Conservation (phyloP, 2,113 vertebrate genomes). For the Misgurnus anguillicaudatus region DNA sequence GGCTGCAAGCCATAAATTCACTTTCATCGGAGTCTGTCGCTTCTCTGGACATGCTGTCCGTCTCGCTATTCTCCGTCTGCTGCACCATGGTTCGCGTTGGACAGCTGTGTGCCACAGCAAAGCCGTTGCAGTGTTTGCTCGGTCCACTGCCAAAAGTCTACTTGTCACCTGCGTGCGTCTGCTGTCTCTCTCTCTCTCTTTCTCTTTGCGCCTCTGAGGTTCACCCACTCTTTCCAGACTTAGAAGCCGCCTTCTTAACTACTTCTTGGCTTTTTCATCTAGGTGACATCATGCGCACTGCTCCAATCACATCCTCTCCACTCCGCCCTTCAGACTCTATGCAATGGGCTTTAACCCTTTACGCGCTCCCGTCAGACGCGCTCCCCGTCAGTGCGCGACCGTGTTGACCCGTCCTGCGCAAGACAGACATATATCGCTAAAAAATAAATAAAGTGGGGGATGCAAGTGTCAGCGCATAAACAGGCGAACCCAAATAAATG, state of each 20-base stretch:
- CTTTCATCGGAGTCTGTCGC: slow-evolving; percentile 95
- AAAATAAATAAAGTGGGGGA: background rate
- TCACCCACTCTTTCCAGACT: slow-evolving; percentile 86
- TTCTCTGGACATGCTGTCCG: slow-evolving; percentile 91
- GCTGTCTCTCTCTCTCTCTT: background rate
- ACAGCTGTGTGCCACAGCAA: slow-evolving; percentile 58
- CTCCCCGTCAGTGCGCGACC: slow-evolving; percentile 46
- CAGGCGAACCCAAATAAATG: slow-evolving; percentile 7
- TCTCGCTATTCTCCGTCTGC: slow-evolving; percentile 88
- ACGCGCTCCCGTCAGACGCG: slow-evolving; percentile 58
- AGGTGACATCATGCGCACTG: slow-evolving; percentile 81
- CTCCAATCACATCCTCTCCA: slow-evolving; percentile 80
- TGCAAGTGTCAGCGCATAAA: slow-evolving; percentile 17
- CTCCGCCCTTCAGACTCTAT: slow-evolving; percentile 75
- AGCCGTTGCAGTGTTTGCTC: slow-evolving; percentile 53
- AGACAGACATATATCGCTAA: slow-evolving; percentile 64
- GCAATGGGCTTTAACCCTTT: slow-evolving; percentile 71
- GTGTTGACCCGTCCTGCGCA: slow-evolving; percentile 73
- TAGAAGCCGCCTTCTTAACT: slow-evolving; percentile 89
- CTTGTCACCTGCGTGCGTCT: slow-evolving; percentile 55
- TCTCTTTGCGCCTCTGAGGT: slow-evolving; percentile 35
- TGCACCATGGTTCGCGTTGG: slow-evolving; percentile 84
- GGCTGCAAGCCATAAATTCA: slow-evolving; percentile 96
- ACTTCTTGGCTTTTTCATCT: slow-evolving; percentile 87
- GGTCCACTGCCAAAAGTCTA: slow-evolving; percentile 63